Conservation (phyloP, 1,140 invertebrate species). For the Danaus melanippus region DNA sequence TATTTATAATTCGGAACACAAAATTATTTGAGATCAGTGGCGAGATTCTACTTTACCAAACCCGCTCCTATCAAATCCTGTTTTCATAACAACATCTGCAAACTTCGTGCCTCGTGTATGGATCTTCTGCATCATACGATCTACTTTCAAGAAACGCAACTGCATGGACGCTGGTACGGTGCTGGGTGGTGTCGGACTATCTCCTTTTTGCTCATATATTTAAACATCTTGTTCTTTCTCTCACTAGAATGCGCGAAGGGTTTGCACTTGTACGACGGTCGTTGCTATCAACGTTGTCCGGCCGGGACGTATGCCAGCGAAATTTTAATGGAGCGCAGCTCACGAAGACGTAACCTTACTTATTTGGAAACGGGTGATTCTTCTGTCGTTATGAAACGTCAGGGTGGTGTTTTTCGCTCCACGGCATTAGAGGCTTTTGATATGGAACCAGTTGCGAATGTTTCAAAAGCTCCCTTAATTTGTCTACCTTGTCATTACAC, state of each 20-base stretch:
- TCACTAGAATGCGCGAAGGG: conserved; percentile 68
- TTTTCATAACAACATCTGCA: conserved; percentile 37
- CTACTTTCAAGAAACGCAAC: conserved; percentile 45
- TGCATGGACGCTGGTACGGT: conserved; percentile 64
- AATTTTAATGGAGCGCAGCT: conserved; percentile 47
- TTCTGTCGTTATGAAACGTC: conserved; percentile 34
- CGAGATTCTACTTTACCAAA: conserved; percentile 60
- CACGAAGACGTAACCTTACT: conserved; percentile 57
- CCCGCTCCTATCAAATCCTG: conserved; percentile 45
- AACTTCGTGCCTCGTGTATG: conserved; percentile 43
- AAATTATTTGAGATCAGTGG: conserved; percentile 70
- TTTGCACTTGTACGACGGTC: conserved; percentile 66
- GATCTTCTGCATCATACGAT: conserved; percentile 48
- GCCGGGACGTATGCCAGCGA: conserved; percentile 57
- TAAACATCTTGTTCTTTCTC: conserved; percentile 61
- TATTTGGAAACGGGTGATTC: conserved; percentile 31
- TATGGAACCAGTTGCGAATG: conserved; percentile 41
- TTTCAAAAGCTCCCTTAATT: conserved; percentile 35
- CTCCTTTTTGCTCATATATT: conserved; percentile 38
- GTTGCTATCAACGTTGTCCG: conserved; percentile 57
- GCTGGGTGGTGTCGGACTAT: conserved; percentile 61
- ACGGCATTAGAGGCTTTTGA: conserved; percentile 48
- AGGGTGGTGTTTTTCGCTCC: conserved; percentile 24
- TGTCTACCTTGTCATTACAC: conserved; percentile 62
- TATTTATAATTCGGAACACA: conserved; percentile 32